Evolutionary conservation across 2,113 vertebrate genomes (phyloP).

Genomic region (Gallinago media): DNA sequence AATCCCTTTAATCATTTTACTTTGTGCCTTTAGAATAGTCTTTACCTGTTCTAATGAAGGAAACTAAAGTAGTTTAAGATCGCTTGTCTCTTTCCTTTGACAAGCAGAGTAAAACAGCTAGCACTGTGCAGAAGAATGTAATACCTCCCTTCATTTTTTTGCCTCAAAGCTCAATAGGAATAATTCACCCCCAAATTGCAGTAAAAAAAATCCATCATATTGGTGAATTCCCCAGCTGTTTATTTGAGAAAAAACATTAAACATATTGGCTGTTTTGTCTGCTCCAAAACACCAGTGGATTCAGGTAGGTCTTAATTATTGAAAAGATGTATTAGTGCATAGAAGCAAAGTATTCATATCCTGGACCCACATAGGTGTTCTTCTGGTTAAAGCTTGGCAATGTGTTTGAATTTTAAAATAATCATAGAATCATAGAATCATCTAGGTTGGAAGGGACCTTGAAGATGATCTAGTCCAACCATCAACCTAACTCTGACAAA

Average conservation of each 20-base stretch:
- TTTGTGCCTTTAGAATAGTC: background rate
- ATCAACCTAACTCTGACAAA: too few species aligned
- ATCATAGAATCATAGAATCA: background rate
- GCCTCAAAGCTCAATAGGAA: background rate
- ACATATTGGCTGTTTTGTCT: background rate
- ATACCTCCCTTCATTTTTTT: background rate
- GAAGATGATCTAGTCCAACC: too few species aligned
- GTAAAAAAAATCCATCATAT: background rate
- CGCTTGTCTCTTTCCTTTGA: background rate
- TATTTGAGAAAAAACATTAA: background rate
- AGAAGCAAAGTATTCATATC: background rate
- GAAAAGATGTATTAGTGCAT: background rate
- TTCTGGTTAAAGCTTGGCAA: background rate
- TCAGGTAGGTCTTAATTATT: background rate
- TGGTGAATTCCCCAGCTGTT: fast-evolving
- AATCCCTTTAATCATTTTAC: background rate
- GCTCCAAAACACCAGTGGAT: background rate
- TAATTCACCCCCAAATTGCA: background rate
- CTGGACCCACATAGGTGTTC: background rate
- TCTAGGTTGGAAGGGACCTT: too few species aligned
- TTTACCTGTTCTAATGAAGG: background rate
- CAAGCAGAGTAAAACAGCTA: background rate
- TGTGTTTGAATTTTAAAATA: background rate
- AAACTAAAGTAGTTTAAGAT: background rate
- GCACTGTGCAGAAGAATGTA: background rate